Percentiles rank a stretch among this genome's conserved stretches.
Evolutionary conservation across 1,140 invertebrate species (phyloP).

Genomic region (Drosophila watanabei): DNA sequence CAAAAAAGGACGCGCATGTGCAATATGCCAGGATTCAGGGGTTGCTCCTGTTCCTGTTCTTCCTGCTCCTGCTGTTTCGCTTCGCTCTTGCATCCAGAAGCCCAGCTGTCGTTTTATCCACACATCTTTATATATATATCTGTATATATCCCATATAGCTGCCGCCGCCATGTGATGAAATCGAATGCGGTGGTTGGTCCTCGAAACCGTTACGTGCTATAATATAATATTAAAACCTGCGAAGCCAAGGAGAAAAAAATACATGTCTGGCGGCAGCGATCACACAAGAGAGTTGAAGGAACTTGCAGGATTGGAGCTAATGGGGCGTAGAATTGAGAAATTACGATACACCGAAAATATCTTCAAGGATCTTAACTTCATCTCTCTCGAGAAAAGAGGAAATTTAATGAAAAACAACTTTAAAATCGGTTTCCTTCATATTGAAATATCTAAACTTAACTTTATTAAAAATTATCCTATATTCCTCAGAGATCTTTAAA

Average conservation of each 20-base stretch:
- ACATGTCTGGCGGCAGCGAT: slow-evolving; percentile 15
- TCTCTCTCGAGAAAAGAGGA: background rate
- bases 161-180: slow-evolving; percentile 36
- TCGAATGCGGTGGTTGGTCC: slow-evolving; percentile 53
- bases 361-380: background rate
- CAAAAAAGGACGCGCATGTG: slow-evolving; percentile 76
- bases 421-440: no score
- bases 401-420: background rate
- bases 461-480: background rate
- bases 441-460: no score
- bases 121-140: slow-evolving; percentile 21
- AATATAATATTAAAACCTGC: slow-evolving; percentile 44
- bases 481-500: background rate
- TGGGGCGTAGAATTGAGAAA: slow-evolving; percentile 23
- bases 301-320: slow-evolving; percentile 40
- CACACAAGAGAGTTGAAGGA: slow-evolving; percentile 44
- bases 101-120: slow-evolving; percentile 70
- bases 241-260: background rate
- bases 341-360: slow-evolving; percentile 7
- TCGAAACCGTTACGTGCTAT: slow-evolving; percentile 47
- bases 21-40: slow-evolving; percentile 72
- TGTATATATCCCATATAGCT: background rate
- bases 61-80: slow-evolving; percentile 23
- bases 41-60: slow-evolving; percentile 49
- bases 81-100: slow-evolving; percentile 27